Conservation (phyloP, 2,888 invertebrate species). For the Eupithecia pulchellata region DNA sequence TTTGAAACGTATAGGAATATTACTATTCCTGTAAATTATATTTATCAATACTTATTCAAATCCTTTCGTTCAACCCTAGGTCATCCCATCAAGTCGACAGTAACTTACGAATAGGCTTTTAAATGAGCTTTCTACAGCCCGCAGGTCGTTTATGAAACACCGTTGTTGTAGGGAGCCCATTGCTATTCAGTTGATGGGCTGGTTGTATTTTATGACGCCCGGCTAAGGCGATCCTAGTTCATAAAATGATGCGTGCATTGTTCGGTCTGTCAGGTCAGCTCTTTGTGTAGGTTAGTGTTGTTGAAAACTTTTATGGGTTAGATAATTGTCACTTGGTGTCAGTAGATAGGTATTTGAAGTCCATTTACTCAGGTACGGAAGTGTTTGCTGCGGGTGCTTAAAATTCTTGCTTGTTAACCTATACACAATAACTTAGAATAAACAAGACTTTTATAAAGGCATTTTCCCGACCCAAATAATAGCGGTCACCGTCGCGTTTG, state of each 20-base stretch:
- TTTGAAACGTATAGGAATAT: background rate
- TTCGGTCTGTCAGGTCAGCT: conserved; percentile 18
- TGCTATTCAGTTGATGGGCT: conserved; percentile 52
- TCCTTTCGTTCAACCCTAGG: background rate
- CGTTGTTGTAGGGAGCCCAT: conserved; percentile 37
- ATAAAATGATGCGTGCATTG: conserved; percentile 37
- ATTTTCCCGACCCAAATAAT: too few species aligned
- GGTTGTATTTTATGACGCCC: conserved; percentile 62
- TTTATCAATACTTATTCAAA: background rate
- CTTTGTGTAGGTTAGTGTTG: conserved; percentile 21
- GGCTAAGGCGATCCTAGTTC: conserved; percentile 61
- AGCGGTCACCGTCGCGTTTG: too few species aligned
- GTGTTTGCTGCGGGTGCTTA: background rate
- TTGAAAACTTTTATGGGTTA: conserved; percentile 4
- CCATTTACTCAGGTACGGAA: background rate
- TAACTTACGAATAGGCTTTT: conserved; percentile 4
- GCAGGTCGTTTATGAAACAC: conserved; percentile 27
- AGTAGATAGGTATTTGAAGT: background rate
- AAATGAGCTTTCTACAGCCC: conserved; percentile 29
- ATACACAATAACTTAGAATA: too few species aligned
- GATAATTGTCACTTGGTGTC: background rate
- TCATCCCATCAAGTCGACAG: background rate
- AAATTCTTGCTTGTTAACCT: background rate
- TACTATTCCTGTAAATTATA: background rate
- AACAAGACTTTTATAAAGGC: too few species aligned